Conservation (phyloP, 2,888 invertebrate genomes). For the Drosophila prostipennis region DNA sequence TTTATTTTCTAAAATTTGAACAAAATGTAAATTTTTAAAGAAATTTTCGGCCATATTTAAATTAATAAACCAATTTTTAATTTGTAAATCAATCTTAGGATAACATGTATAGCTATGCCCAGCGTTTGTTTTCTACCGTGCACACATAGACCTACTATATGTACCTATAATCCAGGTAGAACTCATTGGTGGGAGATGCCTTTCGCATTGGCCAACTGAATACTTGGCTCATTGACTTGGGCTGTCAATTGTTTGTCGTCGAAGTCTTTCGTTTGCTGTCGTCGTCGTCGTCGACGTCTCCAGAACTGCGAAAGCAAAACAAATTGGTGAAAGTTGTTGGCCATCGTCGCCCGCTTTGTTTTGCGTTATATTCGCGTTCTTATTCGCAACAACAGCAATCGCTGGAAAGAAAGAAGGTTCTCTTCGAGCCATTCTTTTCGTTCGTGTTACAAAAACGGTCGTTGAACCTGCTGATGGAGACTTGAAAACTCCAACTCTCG, state of each 20-base stretch:
- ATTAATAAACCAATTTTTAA: too few species aligned
- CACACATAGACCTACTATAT: neutral
- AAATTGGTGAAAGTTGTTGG: constrained; percentile 83
- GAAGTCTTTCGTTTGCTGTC: constrained; percentile 44
- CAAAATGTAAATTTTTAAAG: too few species aligned
- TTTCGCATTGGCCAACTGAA: constrained; percentile 56
- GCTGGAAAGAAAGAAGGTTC: constrained; percentile 37
- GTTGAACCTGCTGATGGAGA: constrained; percentile 59
- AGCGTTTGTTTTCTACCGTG: neutral
- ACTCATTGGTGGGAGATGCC: constrained; percentile 18
- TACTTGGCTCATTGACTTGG: constrained; percentile 67
- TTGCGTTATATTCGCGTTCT: constrained; percentile 73
- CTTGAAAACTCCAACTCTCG: constrained; percentile 15
- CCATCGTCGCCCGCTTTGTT: constrained; percentile 65
- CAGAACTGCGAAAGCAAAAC: constrained; percentile 82
- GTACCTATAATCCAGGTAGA: constrained; percentile 16
- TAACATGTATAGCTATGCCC: too few species aligned
- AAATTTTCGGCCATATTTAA: too few species aligned
- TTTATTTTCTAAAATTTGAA: too few species aligned
- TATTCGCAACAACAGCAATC: constrained; percentile 62
- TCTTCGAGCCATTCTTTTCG: constrained; percentile 32
- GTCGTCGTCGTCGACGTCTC: constrained; percentile 26
- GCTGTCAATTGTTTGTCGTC: constrained; percentile 70
- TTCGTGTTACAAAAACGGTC: constrained; percentile 75
- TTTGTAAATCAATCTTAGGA: too few species aligned